Conservation (phyloP, 2,888 invertebrate genomes). For the Drosophila infuscata region DNA sequence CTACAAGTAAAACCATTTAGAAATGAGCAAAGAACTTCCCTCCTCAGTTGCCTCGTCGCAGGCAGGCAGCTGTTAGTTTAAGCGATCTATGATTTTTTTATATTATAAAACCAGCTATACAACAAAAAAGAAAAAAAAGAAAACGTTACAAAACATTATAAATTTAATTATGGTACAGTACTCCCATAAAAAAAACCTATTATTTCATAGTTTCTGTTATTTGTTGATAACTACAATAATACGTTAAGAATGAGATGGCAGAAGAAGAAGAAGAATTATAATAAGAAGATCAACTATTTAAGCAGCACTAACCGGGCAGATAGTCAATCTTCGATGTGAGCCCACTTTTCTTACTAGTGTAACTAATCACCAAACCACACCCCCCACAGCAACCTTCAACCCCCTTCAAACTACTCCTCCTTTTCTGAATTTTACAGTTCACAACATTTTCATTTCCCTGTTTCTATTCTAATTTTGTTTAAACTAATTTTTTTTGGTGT, state of each 20-base stretch:
- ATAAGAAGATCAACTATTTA: conserved; percentile 19
- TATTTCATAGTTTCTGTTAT: conserved; percentile 71
- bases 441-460: conserved; percentile 15
- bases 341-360: conserved; percentile 26
- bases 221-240: conserved; percentile 55
- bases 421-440: conserved; percentile 12
- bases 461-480: conserved; percentile 24
- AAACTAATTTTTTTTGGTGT: conserved; percentile 67
- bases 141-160: conserved; percentile 16
- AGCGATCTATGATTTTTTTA: conserved; percentile 75
- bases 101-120: conserved; percentile 24
- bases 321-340: conserved; percentile 20
- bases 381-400: not conserved
- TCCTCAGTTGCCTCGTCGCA: conserved; percentile 73
- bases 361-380: not conserved
- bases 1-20: conserved; percentile 62
- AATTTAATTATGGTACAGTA: conserved; percentile 33
- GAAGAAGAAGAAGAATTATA: conserved; percentile 7
- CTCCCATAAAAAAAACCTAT: conserved; percentile 39
- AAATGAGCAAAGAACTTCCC: conserved; percentile 78
- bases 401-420: not conserved
- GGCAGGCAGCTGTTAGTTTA: conserved; percentile 72
- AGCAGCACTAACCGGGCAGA: conserved; percentile 19
- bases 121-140: not conserved
- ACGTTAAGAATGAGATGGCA: not conserved